Conservation (phyloP, 2,888 invertebrate species). For the Epirrhoe alternata region DNA sequence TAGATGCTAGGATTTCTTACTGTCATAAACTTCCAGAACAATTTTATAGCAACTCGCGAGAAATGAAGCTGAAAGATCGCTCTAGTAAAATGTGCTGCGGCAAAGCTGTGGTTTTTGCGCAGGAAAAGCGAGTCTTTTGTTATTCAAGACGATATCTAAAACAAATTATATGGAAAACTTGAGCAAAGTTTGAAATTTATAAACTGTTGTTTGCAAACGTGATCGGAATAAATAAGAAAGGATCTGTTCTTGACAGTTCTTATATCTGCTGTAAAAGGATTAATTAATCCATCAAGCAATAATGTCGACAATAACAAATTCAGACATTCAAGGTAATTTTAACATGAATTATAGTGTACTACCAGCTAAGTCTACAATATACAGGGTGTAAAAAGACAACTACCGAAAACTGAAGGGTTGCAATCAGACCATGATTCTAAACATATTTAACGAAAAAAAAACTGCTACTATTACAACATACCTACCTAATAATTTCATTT, state of each 20-base stretch:
- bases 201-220: slow-evolving; percentile 40
- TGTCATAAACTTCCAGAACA: not conserved
- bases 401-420: too few relatives aligned
- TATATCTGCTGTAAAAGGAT: not conserved
- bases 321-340: not conserved
- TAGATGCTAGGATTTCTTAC: too few relatives aligned
- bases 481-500: too few relatives aligned
- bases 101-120: slow-evolving; percentile 8
- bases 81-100: not conserved
- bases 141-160: slow-evolving; percentile 39
- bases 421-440: too few relatives aligned
- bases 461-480: too few relatives aligned
- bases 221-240: slow-evolving; percentile 31
- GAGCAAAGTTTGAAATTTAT: slow-evolving; percentile 34
- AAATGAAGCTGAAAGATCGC: not conserved
- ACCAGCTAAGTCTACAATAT: too few relatives aligned
- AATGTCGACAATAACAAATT: not conserved
- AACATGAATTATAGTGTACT: too few relatives aligned
- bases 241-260: slow-evolving; percentile 25
- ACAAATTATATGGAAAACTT: slow-evolving; percentile 38
- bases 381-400: too few relatives aligned
- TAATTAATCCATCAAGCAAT: not conserved
- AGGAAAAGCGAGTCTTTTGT: slow-evolving; percentile 33
- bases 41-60: not conserved
- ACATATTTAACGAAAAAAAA: too few relatives aligned